Base-by-base conservation (phyloP, 2,888 invertebrate genomes). In the Platycnemis pennipes region DNA sequence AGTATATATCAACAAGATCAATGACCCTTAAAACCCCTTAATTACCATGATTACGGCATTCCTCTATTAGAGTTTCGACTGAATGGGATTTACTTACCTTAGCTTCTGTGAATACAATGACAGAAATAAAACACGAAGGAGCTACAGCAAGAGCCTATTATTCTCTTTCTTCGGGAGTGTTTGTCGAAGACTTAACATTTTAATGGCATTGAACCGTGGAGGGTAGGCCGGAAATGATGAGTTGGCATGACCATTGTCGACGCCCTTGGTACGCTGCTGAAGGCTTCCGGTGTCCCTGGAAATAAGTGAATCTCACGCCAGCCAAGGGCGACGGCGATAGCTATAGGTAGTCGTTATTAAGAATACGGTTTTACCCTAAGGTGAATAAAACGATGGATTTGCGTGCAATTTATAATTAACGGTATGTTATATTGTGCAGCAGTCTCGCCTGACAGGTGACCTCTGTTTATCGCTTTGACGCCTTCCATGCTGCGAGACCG, bases 281-380 rank as follows among this genome's bases (percentile, higher is more conserved):
- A 91, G 91, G 91, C 63, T 91, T 91, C 91, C 91, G 91, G 91
- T 91, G 91, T 63, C 91, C 91, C 91, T 91, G 91, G 49, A 91
- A 91, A 91, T 63, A 63, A 91, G 63, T 45, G 91, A 91, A 91
- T 91, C 91, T 91, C 91, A 91, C 91, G 91, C 91, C 91, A 91
- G 19, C 91, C 91, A 91, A 91, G 91, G 91, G 63, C 91, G 91
- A 91, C 91, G 91, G n/a, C 42, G 63, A 91, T 69, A 91, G 49
- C 91, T 91, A 91, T 63, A 91, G 44, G 63, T 37, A 63, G 42
- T 44, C n/a, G 42, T 69, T 91, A 91, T 91, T 69, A 91, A 63
- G 91, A 63, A 63, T 53, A 89, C 56, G 42, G 56, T 89, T 42
- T 69, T 69, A 91, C 56, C 63, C 69, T 77, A 42, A 37, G 42